Percentiles rank a stretch among this genome's conserved stretches.
Evolutionary conservation across 2,888 invertebrate genomes (phyloP).

Genomic region (Metopia argyrocephala): DNA sequence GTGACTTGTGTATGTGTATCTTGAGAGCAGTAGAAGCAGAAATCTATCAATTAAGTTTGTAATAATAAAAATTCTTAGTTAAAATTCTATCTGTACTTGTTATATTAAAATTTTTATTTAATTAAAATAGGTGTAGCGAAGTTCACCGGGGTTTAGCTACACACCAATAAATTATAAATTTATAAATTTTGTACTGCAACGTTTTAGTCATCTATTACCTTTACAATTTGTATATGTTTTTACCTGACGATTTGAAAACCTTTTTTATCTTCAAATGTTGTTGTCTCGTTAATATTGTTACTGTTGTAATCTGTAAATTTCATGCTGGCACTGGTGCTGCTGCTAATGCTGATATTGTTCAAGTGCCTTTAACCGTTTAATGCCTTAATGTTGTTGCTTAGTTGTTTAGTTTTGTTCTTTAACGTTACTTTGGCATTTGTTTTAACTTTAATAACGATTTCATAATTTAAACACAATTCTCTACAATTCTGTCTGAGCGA

Average conservation of each 20-base stretch:
- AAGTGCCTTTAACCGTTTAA: slow-evolving; percentile 12
- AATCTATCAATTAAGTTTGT: no score
- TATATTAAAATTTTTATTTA: no score
- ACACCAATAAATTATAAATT: no score
- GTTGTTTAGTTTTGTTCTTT: slow-evolving; percentile 16
- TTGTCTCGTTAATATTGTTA: not conserved
- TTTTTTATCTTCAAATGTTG: not conserved
- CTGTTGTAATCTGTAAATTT: not conserved
- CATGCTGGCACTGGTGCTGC: not conserved
- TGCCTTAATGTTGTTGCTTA: slow-evolving; percentile 30
- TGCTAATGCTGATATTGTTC: slow-evolving; percentile 1
- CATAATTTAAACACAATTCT: slow-evolving; percentile 31
- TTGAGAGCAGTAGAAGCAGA: no score
- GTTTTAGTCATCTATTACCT: no score
- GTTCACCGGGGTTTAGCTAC: no score
- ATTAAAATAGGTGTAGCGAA: no score
- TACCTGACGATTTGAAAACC: slow-evolving; percentile 12
- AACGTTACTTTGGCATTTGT: slow-evolving; percentile 42
- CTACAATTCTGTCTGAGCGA: slow-evolving; percentile 10
- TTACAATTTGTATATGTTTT: not conserved
- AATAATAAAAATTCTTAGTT: no score
- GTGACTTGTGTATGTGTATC: no score
- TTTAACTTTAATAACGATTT: slow-evolving; percentile 32
- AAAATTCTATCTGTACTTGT: no score
- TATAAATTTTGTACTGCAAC: no score